Evolutionary conservation across 2,797 vertebrate genomes (phyloP).

Genomic region (Balearica regulorum): DNA sequence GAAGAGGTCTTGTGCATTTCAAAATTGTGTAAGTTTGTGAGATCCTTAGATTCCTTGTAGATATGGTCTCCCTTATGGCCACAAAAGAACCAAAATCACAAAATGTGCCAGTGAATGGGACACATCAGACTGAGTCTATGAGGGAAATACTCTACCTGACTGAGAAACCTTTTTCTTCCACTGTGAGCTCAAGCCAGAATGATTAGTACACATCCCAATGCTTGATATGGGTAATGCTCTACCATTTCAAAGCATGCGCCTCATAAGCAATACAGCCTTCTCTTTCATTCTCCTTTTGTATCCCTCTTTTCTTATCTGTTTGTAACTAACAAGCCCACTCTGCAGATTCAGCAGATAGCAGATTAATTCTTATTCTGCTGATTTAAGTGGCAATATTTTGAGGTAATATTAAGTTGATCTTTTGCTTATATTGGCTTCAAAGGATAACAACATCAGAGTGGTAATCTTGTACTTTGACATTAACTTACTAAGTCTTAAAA

Average conservation of each 20-base stretch:
- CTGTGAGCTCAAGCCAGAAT: neutral
- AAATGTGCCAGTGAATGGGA: neutral
- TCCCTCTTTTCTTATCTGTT: neutral
- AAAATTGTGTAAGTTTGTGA: neutral
- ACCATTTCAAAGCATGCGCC: neutral
- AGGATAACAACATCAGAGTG: neutral
- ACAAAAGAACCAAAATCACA: neutral
- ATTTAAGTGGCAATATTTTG: neutral
- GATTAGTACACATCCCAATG: rapidly evolving
- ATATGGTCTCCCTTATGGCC: neutral
- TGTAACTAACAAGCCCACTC: neutral
- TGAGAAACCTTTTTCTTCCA: neutral
- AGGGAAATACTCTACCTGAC: neutral
- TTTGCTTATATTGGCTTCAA: neutral
- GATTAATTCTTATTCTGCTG: neutral
- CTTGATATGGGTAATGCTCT: neutral
- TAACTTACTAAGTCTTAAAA: neutral
- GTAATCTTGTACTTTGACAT: neutral
- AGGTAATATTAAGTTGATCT: neutral
- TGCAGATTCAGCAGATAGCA: neutral
- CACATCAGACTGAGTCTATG: neutral
- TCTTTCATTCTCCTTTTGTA: neutral
- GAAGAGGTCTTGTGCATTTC: neutral
- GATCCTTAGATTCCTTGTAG: neutral
- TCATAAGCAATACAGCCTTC: neutral